Conservation (phyloP, 2,888 invertebrate species). For the Caenorhabditis panamensis region DNA sequence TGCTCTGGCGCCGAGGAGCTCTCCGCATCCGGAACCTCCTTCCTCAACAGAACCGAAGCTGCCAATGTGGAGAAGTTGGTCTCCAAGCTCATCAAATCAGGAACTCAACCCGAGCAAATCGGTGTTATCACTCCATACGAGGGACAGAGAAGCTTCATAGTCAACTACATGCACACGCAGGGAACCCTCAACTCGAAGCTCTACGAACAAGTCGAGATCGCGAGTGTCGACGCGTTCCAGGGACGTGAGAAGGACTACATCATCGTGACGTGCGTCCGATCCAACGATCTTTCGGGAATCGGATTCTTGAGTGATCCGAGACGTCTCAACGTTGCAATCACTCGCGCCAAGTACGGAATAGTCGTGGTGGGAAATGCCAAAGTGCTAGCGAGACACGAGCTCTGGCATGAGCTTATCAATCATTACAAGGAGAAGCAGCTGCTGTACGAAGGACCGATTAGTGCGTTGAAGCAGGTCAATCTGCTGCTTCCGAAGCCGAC, state of each 20-base stretch:
- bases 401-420: conserved; percentile 95
- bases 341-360: conserved; percentile 88
- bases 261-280: conserved; percentile 98
- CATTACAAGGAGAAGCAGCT: conserved; percentile 70
- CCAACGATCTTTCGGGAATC: conserved; percentile 98
- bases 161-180: conserved; percentile 98
- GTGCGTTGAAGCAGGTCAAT: conserved; percentile 95
- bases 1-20: conserved; percentile 97
- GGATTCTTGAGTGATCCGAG: conserved; percentile 98
- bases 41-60: conserved; percentile 97
- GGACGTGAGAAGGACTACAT: conserved; percentile 94
- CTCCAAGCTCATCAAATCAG: conserved; percentile 87
- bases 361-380: conserved; percentile 99
- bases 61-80: conserved; percentile 98
- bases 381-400: conserved; percentile 94
- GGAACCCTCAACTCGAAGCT: conserved; percentile 96
- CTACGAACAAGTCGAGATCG: conserved; percentile 97
- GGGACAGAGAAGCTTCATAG: conserved; percentile 88
- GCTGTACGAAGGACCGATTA: conserved; percentile 95
- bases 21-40: conserved; percentile 97
- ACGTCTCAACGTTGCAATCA: conserved; percentile 96
- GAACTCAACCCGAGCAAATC: conserved; percentile 97
- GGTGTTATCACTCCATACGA: conserved; percentile 98
- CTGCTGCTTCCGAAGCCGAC: conserved; percentile 92
- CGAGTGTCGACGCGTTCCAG: conserved; percentile 96